Conservation (phyloP, 2,113 vertebrate genomes). For the Ailurus styani region DNA sequence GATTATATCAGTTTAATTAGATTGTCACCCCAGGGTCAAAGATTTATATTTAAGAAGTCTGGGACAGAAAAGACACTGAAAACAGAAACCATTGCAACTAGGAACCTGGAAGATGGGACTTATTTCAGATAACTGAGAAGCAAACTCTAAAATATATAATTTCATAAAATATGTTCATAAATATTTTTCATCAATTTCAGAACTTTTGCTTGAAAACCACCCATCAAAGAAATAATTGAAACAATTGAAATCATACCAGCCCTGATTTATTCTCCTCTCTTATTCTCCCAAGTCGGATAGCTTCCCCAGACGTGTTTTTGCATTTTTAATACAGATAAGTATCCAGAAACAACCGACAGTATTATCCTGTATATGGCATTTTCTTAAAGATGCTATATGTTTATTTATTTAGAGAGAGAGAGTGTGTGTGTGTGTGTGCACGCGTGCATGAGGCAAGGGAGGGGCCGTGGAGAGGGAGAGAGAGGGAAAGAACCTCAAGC, state of each 20-base stretch:
- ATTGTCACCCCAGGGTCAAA: constrained; percentile 47
- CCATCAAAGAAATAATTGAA: neutral
- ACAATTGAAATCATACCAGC: neutral
- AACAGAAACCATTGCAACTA: neutral
- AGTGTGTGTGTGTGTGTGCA: too few species aligned
- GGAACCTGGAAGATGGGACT: neutral
- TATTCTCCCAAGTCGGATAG: neutral
- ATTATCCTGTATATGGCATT: neutral
- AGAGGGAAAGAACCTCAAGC: neutral
- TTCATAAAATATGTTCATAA: neutral
- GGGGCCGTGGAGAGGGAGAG: neutral
- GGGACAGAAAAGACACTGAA: neutral
- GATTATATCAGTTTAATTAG: constrained; percentile 66
- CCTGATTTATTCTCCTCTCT: neutral
- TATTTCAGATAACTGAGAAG: neutral
- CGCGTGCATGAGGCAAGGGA: neutral
- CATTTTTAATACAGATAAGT: neutral
- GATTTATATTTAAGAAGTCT: constrained; percentile 41
- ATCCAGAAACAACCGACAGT: neutral
- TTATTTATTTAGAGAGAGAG: neutral
- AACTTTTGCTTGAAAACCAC: constrained; percentile 11
- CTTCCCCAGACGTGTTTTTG: constrained; percentile 25
- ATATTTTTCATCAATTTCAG: constrained; percentile 12
- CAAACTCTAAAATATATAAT: neutral
- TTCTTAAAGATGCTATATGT: neutral